Percentiles rank a stretch among this genome's conserved stretches.
phyloP scores from a whole-genome alignment of 2,888 invertebrate species.

The Dolichomitus sp. region DNA sequence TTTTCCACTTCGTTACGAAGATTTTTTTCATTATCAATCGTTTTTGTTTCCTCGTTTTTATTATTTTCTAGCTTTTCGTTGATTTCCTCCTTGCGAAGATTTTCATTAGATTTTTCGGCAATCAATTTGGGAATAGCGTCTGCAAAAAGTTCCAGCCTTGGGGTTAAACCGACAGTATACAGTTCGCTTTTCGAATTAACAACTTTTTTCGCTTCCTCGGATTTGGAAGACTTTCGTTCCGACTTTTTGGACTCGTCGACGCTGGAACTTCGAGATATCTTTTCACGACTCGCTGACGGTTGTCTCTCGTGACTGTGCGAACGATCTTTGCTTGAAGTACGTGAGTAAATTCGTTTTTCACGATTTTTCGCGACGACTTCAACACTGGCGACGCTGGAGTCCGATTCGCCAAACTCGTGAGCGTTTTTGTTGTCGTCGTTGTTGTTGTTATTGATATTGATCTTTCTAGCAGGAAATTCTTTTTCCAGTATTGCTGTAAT shows the following conservation, averaged over 20 bases:
- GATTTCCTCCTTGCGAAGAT: slow-evolving; percentile 52
- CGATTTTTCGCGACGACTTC: slow-evolving; percentile 38
- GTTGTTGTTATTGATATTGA: slow-evolving; percentile 43
- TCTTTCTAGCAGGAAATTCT: slow-evolving; percentile 71
- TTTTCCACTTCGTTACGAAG: slow-evolving; percentile 9
- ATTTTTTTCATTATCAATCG: slow-evolving; percentile 2
- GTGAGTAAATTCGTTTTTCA: slow-evolving; percentile 36
- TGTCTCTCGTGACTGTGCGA: slow-evolving; percentile 45
- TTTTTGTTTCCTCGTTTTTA: background rate
- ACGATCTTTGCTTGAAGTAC: slow-evolving; percentile 65
- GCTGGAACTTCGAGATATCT: slow-evolving; percentile 12
- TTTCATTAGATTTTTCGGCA: slow-evolving; percentile 80
- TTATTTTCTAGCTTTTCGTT: slow-evolving; percentile 46
- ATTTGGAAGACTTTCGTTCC: slow-evolving; percentile 61
- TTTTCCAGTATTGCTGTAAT: slow-evolving; percentile 80
- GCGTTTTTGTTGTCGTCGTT: slow-evolving; percentile 54
- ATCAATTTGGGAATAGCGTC: slow-evolving; percentile 83
- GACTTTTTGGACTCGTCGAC: slow-evolving; percentile 62
- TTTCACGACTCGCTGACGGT: slow-evolving; percentile 46
- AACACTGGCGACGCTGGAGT: slow-evolving; percentile 66
- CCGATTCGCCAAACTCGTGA: slow-evolving; percentile 76
- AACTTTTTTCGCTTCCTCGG: slow-evolving; percentile 72
- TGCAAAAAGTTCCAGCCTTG: slow-evolving; percentile 83
- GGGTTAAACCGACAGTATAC: slow-evolving; percentile 82
- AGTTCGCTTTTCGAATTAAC: slow-evolving; percentile 78